Base-by-base conservation (phyloP, 1,140 invertebrate genomes). In the Heliothis subflexa region DNA sequence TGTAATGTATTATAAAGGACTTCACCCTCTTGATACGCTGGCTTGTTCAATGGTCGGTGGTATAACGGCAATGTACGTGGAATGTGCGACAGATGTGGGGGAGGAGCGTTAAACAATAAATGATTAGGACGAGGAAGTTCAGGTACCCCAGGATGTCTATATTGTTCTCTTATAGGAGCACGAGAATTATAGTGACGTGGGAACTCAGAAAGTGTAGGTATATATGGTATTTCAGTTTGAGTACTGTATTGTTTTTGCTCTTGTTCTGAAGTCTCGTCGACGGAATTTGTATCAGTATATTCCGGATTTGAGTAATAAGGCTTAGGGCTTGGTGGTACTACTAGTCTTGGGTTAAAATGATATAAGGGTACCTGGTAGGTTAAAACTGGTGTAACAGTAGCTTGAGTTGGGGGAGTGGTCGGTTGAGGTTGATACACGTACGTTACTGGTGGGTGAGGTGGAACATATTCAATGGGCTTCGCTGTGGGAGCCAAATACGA, bases 91-190 rank as follows among this genome's bases (percentile, higher is more conserved):
- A 93, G 73, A 80, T 94, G 91, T 21, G 91, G 62, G 7, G 91
- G 90, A 11, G 85, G 85, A 55, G 85, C 82, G 76, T 91, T 92
- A 21, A 93, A 71, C 28, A 94, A 64, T 33, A 94, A 62, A 9
- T 90, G 88, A 83, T 85, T 91, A 7, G 93, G 92, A 64, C 83
- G 91, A 10, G 93, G 93, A 18, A 94, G 66, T 59, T 93, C 90
- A 14, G 81, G 61, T 18, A 89, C 83, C 5, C 79, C 66, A 55
- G 72, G 78, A 28, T 86, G 80, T 47, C 88, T 85, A 54, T 89
- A 89, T 7, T 92, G 88, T 16, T 93, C 86, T 61, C 91, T 84
- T 14, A 89, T 54, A 16, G 91, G 91, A 12, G 85, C 78, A 12
- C 87, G 78, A 7, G 90, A 91, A 52, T 88, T 90, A 59, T 94